Conservation (phyloP, 2,888 invertebrate genomes). For the Nymphalis urticae region DNA sequence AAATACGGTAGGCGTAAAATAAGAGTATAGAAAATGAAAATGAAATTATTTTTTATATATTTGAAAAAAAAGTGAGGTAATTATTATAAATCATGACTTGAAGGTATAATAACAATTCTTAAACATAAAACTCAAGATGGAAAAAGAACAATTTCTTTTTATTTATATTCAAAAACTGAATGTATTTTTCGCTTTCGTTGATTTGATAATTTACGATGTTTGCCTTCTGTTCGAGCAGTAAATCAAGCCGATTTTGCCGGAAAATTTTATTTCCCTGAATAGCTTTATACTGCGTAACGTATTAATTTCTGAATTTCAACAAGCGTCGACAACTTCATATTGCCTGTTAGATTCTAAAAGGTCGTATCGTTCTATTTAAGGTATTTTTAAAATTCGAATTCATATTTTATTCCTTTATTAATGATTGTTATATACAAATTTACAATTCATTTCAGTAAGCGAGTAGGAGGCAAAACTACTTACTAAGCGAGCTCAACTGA, state of each 20-base stretch:
- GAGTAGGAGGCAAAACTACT: too few species aligned
- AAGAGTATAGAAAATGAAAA: too few species aligned
- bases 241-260: slow-evolving; percentile 35
- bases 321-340: slow-evolving; percentile 4
- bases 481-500: too few species aligned
- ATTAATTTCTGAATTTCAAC: slow-evolving; percentile 17
- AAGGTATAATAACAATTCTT: background rate
- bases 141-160: slow-evolving; percentile 15
- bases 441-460: too few species aligned
- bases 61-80: background rate
- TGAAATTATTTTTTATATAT: too few species aligned
- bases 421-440: too few species aligned
- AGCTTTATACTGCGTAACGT: slow-evolving; percentile 25
- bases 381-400: too few species aligned
- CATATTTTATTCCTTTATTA: too few species aligned
- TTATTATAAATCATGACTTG: slow-evolving; percentile 1
- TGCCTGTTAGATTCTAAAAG: background rate
- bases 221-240: slow-evolving; percentile 42
- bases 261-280: slow-evolving; percentile 24
- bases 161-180: slow-evolving; percentile 35
- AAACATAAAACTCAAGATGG: slow-evolving; percentile 11
- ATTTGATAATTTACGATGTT: slow-evolving; percentile 45
- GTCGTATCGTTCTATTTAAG: too few species aligned
- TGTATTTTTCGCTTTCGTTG: slow-evolving; percentile 37
- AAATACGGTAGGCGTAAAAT: too few species aligned